These are phyloP conservation scores for Desmophyllum pertusum DNA, from an alignment of 92 coral and sea anemone genomes.

Conservation along the genomic window DNA sequence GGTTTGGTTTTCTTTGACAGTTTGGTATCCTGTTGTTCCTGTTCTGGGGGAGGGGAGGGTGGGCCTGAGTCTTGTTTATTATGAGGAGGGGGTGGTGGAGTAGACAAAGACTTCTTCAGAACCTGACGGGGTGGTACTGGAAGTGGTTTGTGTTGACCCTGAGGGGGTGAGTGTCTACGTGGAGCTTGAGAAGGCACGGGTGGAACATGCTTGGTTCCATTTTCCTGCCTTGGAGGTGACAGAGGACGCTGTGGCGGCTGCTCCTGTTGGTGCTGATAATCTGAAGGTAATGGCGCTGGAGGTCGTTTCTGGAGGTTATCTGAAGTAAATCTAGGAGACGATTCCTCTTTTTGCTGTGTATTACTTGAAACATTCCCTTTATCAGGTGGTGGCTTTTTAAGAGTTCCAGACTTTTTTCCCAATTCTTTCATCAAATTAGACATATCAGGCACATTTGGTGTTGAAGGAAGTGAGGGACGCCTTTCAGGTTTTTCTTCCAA, in stretches of 20 bases:
- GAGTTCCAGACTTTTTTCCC: conserved; percentile 45
- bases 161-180: conserved; percentile 7
- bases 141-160: conserved; percentile 1
- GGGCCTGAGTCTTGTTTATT: conserved; percentile 7
- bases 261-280: background rate
- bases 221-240: conserved; percentile 24
- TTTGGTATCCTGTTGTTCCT: conserved; percentile 14
- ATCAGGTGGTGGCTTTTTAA: conserved; percentile 18
- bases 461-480: conserved; percentile 18
- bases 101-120: conserved; percentile 12
- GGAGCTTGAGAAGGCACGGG: background rate
- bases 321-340: background rate
- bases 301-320: conserved; percentile 29
- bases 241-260: conserved; percentile 12
- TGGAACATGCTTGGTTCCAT: conserved; percentile 7
- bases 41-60: background rate
- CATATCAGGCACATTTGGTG: conserved; percentile 58
- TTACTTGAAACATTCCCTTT: background rate
- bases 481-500: conserved; percentile 48
- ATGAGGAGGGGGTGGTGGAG: conserved; percentile 32
- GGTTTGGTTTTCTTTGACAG: conserved; percentile 12
- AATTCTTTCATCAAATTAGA: conserved; percentile 65
- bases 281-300: conserved; percentile 41
- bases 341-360: background rate
- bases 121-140: conserved; percentile 7